Evolutionary conservation across 30 jellyfish, hydroid and myxozoan genomes (phyloP).

Genomic region (Catostylus mosaicus): DNA sequence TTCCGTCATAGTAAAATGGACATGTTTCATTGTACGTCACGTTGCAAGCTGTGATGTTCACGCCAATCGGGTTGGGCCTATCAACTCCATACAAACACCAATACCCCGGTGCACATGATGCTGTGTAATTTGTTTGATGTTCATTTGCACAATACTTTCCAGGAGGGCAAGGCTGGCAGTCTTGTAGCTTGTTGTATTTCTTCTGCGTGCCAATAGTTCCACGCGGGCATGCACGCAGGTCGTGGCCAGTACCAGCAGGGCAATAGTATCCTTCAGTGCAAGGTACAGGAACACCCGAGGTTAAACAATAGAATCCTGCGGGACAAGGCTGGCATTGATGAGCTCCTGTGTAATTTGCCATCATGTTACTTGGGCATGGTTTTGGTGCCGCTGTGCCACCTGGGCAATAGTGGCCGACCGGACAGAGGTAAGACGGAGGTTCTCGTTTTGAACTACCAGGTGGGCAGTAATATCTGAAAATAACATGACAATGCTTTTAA

Average conservation of each 20-base stretch:
- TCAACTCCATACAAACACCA: constrained; percentile 97
- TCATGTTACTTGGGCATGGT: constrained; percentile 95
- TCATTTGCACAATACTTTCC: constrained; percentile 88
- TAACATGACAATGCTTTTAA: neutral
- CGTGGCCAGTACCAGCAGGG: constrained; percentile 98
- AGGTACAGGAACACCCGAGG: constrained; percentile 86
- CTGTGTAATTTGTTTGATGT: constrained; percentile 81
- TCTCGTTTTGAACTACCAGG: constrained; percentile 78
- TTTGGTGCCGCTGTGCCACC: constrained; percentile 93
- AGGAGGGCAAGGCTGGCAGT: constrained; percentile 97
- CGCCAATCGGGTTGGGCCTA: constrained; percentile 92
- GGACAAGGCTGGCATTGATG: constrained; percentile 93
- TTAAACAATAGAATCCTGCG: constrained; percentile 94
- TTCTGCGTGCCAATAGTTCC: constrained; percentile 91
- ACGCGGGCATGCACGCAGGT: constrained; percentile 94
- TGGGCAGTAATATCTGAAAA: constrained; percentile 91
- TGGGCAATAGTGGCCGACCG: constrained; percentile 92
- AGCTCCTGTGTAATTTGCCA: constrained; percentile 95
- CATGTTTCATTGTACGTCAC: constrained; percentile 75
- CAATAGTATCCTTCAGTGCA: constrained; percentile 91
- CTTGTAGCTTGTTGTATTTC: constrained; percentile 66
- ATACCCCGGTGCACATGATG: constrained; percentile 85
- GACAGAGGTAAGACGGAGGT: constrained; percentile 84
- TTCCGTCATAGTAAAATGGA: constrained; percentile 79
- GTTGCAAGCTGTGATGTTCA: constrained; percentile 42